These are phyloP conservation scores for Trogon melanurus DNA, from an alignment of 2,113 vertebrate species.

Conservation along the genomic window DNA sequence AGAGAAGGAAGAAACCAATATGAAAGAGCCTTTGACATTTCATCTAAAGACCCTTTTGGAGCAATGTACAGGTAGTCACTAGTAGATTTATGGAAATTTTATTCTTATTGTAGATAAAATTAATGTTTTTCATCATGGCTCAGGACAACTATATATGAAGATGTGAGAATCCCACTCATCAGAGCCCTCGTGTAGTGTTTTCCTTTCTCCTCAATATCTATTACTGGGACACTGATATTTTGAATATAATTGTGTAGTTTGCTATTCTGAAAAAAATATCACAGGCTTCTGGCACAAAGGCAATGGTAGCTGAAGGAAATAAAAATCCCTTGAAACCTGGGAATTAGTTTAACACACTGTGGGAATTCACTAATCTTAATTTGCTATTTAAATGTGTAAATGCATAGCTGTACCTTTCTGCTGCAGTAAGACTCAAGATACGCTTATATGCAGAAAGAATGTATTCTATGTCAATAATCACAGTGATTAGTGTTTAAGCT, in stretches of 20 bases:
- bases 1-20: conserved; percentile 90
- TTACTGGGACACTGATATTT: not conserved
- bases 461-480: not conserved
- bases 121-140: not conserved
- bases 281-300: not conserved
- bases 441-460: not conserved
- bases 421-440: not conserved
- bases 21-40: conserved; percentile 80
- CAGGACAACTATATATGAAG: not conserved
- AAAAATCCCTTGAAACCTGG: not conserved
- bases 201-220: not conserved
- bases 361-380: not conserved
- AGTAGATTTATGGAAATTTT: not conserved
- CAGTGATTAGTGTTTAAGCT: not conserved
- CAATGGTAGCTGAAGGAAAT: not conserved
- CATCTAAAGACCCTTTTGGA: conserved; percentile 80
- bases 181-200: not conserved
- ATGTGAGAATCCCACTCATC: not conserved
- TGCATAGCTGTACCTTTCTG: not conserved
- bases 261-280: not conserved
- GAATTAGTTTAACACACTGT: not conserved
- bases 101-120: not conserved
- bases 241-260: not conserved
- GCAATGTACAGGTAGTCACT: conserved; percentile 87
- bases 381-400: not conserved